These are phyloP conservation scores for Drosophila recens DNA, from an alignment of 2,888 invertebrate species.

Conservation along the genomic window DNA sequence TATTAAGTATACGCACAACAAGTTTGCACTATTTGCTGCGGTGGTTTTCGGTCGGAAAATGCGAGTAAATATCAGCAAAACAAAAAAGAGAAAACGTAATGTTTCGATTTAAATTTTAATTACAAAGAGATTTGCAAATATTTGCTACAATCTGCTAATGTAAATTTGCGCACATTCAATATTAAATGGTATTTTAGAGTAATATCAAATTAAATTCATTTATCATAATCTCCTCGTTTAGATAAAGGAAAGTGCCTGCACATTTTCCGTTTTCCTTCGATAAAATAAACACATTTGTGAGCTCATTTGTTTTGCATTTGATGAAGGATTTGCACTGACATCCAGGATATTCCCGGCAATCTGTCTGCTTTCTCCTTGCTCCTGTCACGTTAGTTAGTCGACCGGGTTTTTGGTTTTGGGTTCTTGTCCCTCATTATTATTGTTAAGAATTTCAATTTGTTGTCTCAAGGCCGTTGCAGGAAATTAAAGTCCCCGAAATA, in stretches of 20 bases:
- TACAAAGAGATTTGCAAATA: constrained; percentile 23
- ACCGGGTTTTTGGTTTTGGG: constrained; percentile 14
- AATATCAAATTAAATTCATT: constrained; percentile 13
- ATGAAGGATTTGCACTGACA: constrained; percentile 23
- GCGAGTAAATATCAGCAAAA: background rate
- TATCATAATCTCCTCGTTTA: constrained; percentile 9
- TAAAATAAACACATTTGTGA: constrained; percentile 35
- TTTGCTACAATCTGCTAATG: constrained; percentile 15
- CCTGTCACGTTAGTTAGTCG: constrained; percentile 38
- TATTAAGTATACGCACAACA: constrained; percentile 22
- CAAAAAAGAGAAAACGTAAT: background rate
- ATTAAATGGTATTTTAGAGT: background rate
- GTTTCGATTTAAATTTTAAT: constrained; percentile 18
- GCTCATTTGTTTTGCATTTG: constrained; percentile 43
- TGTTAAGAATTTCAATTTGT: constrained; percentile 74
- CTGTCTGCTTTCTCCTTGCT: background rate
- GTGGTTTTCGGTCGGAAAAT: background rate
- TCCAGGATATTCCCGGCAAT: constrained; percentile 3
- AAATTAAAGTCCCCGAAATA: constrained; percentile 66
- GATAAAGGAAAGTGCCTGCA: background rate
- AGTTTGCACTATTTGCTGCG: constrained; percentile 9
- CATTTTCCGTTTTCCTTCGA: background rate
- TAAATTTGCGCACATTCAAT: constrained; percentile 2
- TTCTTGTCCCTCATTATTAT: constrained; percentile 53
- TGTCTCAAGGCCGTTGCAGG: constrained; percentile 73